Evolutionary conservation across 2,797 vertebrate genomes (phyloP).

Genomic region (Otus scops): DNA sequence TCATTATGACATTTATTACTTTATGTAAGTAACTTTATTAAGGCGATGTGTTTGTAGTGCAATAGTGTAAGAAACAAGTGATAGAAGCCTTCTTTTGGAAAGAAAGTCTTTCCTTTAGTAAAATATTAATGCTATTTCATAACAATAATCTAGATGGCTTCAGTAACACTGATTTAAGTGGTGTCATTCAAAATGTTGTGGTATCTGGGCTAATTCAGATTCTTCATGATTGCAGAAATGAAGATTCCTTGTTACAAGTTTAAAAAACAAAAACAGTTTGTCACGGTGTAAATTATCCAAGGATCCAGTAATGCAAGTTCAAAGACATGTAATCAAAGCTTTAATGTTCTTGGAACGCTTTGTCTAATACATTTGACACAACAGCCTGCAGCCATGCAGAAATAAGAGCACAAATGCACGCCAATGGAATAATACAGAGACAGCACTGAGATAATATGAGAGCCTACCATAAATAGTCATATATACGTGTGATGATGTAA

Average conservation of each 20-base stretch:
- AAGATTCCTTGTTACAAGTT: not conserved
- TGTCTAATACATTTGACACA: not conserved
- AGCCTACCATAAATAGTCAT: not conserved
- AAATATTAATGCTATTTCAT: not conserved
- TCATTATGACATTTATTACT: slow-evolving; percentile 93
- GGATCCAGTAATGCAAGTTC: not conserved
- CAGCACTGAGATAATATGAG: not conserved
- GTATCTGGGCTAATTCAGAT: not conserved
- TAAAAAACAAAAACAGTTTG: not conserved
- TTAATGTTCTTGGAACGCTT: not conserved
- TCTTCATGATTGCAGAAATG: not conserved
- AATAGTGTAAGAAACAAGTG: not conserved
- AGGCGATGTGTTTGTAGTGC: not conserved
- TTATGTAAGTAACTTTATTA: slow-evolving; percentile 81
- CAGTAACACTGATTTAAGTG: not conserved
- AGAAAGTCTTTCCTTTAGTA: not conserved
- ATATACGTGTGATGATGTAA: not conserved
- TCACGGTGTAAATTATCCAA: not conserved
- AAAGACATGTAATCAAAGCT: not conserved
- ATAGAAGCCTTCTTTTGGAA: not conserved
- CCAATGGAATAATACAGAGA: not conserved
- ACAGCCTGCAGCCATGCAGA: not conserved
- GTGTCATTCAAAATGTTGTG: not conserved
- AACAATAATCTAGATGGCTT: not conserved
- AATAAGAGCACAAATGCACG: not conserved